phyloP scores from a whole-genome alignment of 1,140 invertebrate genomes.

The Aphidius ervi region DNA sequence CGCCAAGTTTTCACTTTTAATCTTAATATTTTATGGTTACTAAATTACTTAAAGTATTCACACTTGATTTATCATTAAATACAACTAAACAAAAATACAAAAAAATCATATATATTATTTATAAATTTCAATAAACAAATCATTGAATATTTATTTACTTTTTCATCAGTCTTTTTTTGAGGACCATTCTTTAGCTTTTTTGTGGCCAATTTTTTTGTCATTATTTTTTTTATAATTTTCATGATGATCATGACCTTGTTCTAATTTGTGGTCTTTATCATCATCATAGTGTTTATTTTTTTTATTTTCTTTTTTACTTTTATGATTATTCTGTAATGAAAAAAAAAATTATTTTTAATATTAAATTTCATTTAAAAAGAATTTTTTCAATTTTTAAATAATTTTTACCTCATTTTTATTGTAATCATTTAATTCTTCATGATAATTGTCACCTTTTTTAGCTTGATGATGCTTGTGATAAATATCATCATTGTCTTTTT shows the following conservation, averaged over 20 bases:
- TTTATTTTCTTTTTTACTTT: constrained; percentile 54
- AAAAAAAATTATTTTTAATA: background rate
- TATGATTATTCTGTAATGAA: constrained; percentile 48
- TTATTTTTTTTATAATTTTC: constrained; percentile 50
- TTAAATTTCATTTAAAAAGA: no score
- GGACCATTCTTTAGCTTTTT: constrained; percentile 56
- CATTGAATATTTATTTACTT: no score
- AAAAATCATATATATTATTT: no score
- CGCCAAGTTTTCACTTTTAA: constrained; percentile 41
- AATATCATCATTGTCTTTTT: constrained; percentile 62
- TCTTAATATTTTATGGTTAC: background rate
- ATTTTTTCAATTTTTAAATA: background rate
- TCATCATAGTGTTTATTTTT: constrained; percentile 56
- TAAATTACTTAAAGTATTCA: background rate
- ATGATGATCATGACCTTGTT: constrained; percentile 54
- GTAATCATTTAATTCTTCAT: constrained; percentile 48
- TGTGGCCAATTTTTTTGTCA: constrained; percentile 46
- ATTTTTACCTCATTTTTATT: constrained; percentile 48
- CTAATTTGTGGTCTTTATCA: constrained; percentile 56
- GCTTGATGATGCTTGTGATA: constrained; percentile 56
- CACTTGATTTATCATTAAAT: constrained; percentile 5
- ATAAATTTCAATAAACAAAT: no score
- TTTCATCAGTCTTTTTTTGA: no score
- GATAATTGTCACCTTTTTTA: constrained; percentile 53
- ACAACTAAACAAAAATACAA: background rate